Conservation (phyloP, 2,797 vertebrate species). For the Propithecus perrieri region DNA sequence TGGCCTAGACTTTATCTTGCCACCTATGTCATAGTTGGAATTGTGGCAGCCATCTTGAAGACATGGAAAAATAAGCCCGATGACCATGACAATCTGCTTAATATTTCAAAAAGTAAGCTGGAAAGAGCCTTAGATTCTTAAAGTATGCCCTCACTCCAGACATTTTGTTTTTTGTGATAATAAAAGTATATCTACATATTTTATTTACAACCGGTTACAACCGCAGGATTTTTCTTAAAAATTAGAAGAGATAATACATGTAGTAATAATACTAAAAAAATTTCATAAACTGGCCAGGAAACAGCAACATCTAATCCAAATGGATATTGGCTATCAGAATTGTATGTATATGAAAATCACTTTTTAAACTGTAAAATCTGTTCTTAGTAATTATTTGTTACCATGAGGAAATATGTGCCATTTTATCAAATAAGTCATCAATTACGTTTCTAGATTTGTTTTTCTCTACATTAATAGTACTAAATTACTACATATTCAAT, state of each 20-base stretch:
- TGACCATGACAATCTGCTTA: background rate
- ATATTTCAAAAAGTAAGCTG: background rate
- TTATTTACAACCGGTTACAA: background rate
- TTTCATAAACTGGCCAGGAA: background rate
- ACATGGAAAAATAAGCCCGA: background rate
- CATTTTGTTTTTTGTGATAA: background rate
- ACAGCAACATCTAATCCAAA: background rate
- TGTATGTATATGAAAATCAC: background rate
- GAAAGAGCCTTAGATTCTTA: background rate
- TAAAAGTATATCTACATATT: background rate
- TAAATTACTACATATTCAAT: background rate
- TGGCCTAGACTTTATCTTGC: background rate
- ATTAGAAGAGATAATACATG: background rate
- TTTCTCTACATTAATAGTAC: background rate
- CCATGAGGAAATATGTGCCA: background rate
- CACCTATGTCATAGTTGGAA: background rate
- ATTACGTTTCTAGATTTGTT: background rate
- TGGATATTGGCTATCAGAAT: background rate
- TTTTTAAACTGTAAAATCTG: background rate
- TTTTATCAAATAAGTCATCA: background rate
- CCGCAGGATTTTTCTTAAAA: background rate
- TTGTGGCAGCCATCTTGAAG: background rate
- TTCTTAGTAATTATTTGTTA: background rate
- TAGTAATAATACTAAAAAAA: background rate
- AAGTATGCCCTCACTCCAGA: background rate